Conservation (phyloP, 2,888 invertebrate species). For the Chloroclysta siterata region DNA sequence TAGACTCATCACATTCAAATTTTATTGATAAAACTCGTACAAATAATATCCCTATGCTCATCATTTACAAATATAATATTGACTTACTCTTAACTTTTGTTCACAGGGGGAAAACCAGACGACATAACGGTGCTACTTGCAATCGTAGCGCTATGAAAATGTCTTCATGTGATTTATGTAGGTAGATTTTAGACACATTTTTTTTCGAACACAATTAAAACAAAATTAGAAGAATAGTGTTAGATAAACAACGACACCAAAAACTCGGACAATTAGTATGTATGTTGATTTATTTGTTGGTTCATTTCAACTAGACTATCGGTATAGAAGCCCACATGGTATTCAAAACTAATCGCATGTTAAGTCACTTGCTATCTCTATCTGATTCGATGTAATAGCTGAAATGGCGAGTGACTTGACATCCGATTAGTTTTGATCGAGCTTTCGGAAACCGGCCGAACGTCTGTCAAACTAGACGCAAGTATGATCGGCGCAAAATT, state of each 20-base stretch:
- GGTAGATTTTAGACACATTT: constrained; percentile 63
- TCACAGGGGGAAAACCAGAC: constrained; percentile 98
- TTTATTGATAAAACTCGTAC: too few relatives aligned
- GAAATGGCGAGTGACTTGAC: too few relatives aligned
- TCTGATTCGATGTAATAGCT: too few relatives aligned
- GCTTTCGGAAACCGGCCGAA: too few relatives aligned
- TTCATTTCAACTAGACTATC: constrained; percentile 12
- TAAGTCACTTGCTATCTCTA: too few relatives aligned
- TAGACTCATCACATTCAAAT: too few relatives aligned
- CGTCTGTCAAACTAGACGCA: background rate
- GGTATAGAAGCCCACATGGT: background rate
- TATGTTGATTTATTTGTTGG: constrained; percentile 26
- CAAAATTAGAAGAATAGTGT: constrained; percentile 66
- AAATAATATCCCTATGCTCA: too few relatives aligned
- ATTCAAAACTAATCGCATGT: too few relatives aligned
- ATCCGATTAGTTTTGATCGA: too few relatives aligned
- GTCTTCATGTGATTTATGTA: constrained; percentile 69
- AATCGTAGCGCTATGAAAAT: constrained; percentile 92
- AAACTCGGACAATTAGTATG: constrained; percentile 51
- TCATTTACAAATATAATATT: too few relatives aligned
- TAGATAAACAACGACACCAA: constrained; percentile 73
- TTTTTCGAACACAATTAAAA: constrained; percentile 57
- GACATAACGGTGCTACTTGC: constrained; percentile 99
- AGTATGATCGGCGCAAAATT: background rate
- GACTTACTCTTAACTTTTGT: constrained; percentile 46